A percentile compares a stretch with the other conserved stretches of the same genome.
These are phyloP conservation scores for Bombus confusus DNA, from an alignment of 1,140 invertebrate genomes.

Conservation along the genomic window DNA sequence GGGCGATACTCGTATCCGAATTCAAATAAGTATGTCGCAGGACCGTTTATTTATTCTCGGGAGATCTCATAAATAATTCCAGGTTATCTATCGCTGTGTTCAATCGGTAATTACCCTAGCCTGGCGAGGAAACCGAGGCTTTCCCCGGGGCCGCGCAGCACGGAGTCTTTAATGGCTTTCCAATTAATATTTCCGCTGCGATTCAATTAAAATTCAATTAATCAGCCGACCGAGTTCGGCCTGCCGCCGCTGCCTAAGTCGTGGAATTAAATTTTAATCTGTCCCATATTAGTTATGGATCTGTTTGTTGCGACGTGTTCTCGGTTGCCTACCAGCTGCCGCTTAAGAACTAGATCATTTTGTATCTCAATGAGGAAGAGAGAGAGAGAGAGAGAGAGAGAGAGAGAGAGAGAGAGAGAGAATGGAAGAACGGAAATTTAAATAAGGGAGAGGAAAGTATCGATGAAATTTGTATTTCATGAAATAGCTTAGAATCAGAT, in stretches of 20 bases:
- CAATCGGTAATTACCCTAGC: conserved; percentile 58
- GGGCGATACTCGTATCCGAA: background rate
- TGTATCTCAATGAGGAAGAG: too few relatives aligned
- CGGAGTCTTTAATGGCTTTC: conserved; percentile 68
- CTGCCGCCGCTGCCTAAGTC: conserved; percentile 60
- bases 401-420: too few relatives aligned
- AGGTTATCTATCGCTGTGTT: conserved; percentile 43
- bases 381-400: too few relatives aligned
- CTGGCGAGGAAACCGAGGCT: conserved; percentile 46
- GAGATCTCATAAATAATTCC: conserved; percentile 33
- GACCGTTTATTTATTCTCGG: conserved; percentile 37
- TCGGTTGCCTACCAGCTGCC: background rate
- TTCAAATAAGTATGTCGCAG: background rate
- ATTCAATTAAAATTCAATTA: conserved; percentile 80
- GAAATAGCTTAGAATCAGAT: background rate
- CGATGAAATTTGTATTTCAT: background rate
- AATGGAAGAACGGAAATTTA: background rate
- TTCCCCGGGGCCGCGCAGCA: conserved; percentile 43
- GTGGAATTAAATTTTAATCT: conserved; percentile 77
- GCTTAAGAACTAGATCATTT: background rate
- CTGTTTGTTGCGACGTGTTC: conserved; percentile 65
- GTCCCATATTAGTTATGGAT: conserved; percentile 75
- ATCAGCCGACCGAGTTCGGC: conserved; percentile 64
- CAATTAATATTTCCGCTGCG: conserved; percentile 74
- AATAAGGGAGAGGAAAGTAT: background rate